phyloP scores from a whole-genome alignment of 2,113 vertebrate species.

The Prionailurus viverrinus region DNA sequence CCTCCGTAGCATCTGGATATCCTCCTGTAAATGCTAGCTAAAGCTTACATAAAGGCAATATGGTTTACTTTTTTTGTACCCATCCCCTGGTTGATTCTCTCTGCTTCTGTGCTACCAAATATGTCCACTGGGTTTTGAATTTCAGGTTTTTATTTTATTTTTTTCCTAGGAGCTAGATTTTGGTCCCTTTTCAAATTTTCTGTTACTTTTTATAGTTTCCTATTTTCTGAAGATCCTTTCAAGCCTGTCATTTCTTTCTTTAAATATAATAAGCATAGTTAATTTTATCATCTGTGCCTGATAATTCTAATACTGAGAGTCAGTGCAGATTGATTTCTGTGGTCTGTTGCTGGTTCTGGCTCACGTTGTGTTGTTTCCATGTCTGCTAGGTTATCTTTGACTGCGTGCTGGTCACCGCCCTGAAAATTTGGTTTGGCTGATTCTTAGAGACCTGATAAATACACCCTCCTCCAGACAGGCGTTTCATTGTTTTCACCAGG shows the following conservation, averaged over 20 bases:
- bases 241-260: background rate
- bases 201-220: background rate
- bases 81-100: background rate
- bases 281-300: background rate
- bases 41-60: background rate
- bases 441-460: background rate
- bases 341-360: background rate
- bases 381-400: background rate
- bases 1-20: background rate
- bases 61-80: background rate
- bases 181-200: background rate
- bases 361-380: background rate
- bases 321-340: background rate
- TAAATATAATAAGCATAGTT: background rate
- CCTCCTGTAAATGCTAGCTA: background rate
- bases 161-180: background rate
- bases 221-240: conserved; percentile 37
- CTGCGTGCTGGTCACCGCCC: background rate
- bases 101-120: background rate
- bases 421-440: background rate
- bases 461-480: background rate
- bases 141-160: background rate
- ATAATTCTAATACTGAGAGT: background rate
- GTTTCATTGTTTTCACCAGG: background rate
- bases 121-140: background rate